These are phyloP conservation scores for Euzophera pinguis DNA, from an alignment of 2,888 invertebrate genomes.

Conservation along the genomic window DNA sequence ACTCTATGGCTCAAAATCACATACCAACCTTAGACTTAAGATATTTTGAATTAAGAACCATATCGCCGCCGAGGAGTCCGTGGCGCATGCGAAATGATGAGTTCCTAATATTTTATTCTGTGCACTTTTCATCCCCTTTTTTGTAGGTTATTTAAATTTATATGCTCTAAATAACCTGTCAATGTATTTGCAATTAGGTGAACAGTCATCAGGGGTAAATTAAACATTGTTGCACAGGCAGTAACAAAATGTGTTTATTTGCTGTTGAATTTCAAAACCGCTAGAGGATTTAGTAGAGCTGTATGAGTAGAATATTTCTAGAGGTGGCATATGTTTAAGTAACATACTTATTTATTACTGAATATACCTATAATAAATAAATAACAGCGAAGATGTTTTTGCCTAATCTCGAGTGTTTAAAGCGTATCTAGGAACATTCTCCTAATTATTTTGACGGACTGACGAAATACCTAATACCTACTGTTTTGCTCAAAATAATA, in stretches of 20 bases:
- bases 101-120: slow-evolving; percentile 29
- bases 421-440: no score
- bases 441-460: no score
- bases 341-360: no score
- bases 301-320: neutral
- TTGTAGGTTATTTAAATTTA: slow-evolving; percentile 15
- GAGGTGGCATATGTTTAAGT: no score
- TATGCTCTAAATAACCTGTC: slow-evolving; percentile 19
- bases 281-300: neutral
- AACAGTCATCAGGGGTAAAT: neutral
- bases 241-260: neutral
- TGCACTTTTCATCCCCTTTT: slow-evolving; percentile 39
- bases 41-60: neutral
- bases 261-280: neutral
- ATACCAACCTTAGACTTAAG: neutral
- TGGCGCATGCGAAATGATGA: slow-evolving; percentile 68
- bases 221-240: neutral
- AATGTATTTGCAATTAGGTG: slow-evolving; percentile 33
- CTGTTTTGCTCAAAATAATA: no score
- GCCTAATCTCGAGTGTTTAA: no score
- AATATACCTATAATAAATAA: no score
- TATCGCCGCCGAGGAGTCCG: slow-evolving; percentile 63
- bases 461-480: no score
- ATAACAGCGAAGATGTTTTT: no score
- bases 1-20: slow-evolving; percentile 7